Evolutionary conservation across 2,113 vertebrate species (phyloP).

Genomic region (Gymnocephalus cernua): DNA sequence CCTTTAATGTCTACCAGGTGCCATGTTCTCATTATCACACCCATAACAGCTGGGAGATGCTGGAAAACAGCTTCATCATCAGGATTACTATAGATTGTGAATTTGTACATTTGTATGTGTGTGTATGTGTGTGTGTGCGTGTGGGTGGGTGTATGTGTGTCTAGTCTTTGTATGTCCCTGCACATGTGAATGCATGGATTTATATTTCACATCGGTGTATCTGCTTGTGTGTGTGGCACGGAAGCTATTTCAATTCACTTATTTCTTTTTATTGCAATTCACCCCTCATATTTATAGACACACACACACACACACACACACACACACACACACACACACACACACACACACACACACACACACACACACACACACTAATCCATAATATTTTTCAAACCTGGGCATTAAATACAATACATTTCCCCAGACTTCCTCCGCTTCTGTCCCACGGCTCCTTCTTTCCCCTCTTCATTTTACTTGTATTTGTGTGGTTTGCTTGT

Average conservation of each 20-base stretch:
- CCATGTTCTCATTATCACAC: conserved; percentile 66
- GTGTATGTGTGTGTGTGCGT: conserved; percentile 2
- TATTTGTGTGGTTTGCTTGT: conserved; percentile 11
- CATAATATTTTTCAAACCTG: too few relatives aligned
- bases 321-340: too few relatives aligned
- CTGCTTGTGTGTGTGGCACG: neutral
- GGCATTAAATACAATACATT: conserved; percentile 2
- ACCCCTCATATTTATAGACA: neutral
- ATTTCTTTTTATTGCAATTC: conserved; percentile 7
- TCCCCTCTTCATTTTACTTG: conserved; percentile 14
- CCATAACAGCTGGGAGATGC: conserved; percentile 73
- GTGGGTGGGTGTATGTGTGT: neutral
- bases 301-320: neutral
- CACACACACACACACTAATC: too few relatives aligned
- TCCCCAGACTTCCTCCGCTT: neutral
- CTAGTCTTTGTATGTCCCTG: neutral
- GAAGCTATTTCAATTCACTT: conserved; percentile 45
- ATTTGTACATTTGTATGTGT: conserved; percentile 30
- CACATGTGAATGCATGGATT: neutral
- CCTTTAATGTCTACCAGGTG: conserved; percentile 79
- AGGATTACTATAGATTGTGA: conserved; percentile 40
- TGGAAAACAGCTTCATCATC: conserved; percentile 66
- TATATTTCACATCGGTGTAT: neutral
- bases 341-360: too few relatives aligned
- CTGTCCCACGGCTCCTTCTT: neutral